Conservation (phyloP, 2,113 vertebrate genomes). For the Cochlearius cochlearius region DNA sequence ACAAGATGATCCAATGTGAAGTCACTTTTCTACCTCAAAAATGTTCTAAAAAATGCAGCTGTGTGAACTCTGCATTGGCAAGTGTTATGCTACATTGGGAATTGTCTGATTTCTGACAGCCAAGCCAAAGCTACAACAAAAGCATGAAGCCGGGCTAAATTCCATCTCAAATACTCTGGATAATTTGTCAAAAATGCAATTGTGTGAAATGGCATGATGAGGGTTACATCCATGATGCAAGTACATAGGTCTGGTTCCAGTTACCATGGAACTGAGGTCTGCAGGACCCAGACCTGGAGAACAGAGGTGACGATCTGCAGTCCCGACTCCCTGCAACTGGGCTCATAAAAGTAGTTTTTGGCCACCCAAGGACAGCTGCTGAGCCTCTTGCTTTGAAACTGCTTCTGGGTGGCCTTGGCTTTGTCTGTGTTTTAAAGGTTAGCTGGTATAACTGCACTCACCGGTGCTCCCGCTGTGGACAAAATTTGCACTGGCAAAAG, state of each 20-base stretch:
- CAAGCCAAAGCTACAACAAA: neutral
- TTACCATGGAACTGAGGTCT: rapidly evolving
- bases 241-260: neutral
- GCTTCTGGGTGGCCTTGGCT: neutral
- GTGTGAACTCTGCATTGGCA: neutral
- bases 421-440: neutral
- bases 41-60: neutral
- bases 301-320: neutral
- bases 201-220: neutral
- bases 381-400: neutral
- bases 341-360: neutral
- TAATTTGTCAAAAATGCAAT: neutral
- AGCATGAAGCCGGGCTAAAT: neutral
- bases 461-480: neutral
- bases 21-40: neutral
- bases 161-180: neutral
- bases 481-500: neutral
- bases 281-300: neutral
- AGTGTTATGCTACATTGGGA: rapidly evolving
- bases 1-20: neutral
- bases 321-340: neutral
- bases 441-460: neutral
- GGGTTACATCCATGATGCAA: neutral
- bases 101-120: neutral
- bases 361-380: neutral